These are phyloP conservation scores for Myathropa florea DNA, from an alignment of 2,888 invertebrate genomes.

Conservation along the genomic window DNA sequence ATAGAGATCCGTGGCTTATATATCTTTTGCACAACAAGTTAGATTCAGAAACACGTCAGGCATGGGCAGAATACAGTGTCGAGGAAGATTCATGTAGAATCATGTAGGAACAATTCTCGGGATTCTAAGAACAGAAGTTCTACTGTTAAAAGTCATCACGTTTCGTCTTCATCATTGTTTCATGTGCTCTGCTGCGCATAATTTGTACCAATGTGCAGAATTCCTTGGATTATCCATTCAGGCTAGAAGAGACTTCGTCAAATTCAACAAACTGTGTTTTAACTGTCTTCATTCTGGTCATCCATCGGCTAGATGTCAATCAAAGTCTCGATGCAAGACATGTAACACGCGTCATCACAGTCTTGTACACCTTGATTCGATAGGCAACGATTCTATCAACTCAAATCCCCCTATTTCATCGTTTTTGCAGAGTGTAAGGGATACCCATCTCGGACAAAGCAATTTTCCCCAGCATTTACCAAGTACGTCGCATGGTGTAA, in stretches of 20 bases:
- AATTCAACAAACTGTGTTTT: no score
- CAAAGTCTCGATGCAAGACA: constrained; percentile 5
- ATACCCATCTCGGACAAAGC: neutral
- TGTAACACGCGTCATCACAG: constrained; percentile 33
- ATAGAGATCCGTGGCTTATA: constrained; percentile 42
- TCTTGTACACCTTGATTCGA: constrained; percentile 7
- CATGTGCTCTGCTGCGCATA: no score
- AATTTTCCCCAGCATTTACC: neutral
- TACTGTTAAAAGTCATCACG: no score
- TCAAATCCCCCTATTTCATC: neutral
- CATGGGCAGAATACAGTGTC: constrained; percentile 20
- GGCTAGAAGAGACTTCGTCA: no score
- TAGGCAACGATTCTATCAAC: neutral
- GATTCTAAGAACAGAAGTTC: neutral
- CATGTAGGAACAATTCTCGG: neutral
- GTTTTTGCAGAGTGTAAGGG: neutral
- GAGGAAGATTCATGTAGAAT: constrained; percentile 27
- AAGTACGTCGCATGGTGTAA: neutral
- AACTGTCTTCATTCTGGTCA: no score
- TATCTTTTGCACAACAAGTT: constrained; percentile 32
- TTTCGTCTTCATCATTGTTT: no score
- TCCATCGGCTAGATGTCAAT: no score
- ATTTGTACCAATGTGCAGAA: no score
- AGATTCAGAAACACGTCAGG: constrained; percentile 29
- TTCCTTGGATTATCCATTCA: constrained; percentile 11